Evolutionary conservation across 2,888 invertebrate species (phyloP), one percentile per base, ranked within the genome.

Genomic region (Hofmannophila pseudospretella): DNA sequence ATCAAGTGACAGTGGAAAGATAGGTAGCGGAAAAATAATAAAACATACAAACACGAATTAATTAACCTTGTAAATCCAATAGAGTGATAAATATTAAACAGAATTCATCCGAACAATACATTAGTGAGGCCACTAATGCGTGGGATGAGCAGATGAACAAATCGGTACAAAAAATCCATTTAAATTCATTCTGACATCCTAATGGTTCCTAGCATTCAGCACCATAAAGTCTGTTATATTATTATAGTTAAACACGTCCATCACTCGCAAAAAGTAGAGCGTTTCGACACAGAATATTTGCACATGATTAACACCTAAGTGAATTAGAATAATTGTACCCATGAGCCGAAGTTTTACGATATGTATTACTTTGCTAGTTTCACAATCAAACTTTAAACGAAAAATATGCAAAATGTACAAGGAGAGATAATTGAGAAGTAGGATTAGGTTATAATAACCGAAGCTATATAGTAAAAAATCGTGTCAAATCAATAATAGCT

Each of bases 31-130:
- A 11, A 30, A 7, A 30, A 14, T 13, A 10, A 30, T 7, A 13
- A 8, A 4, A 11, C n/a, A 30, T 7, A 30, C 16, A 7, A 7
- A n/a, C 16, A 30, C 14, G 4, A 30, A 30, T 11, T 13, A 14
- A 16, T 30, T 30, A 14, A 30, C 30, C 30, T 30, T 16, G 30
- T 30, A 7, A 14, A 14, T 14, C 30, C 14, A 30, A 49, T 51
- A 44, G 42, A 49, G 42, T 39, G 36, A 54, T 52, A 45, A 53
- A 49, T 55, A 16, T 16, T 16, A 22, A 23, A n/a, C 23, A 23
- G n/a, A 23, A 23, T n/a, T 33, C 34, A 52, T 41, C 42, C 40
- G 39, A 52, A 52, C 47, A 52, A 54, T 58, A 62, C 54, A 53
- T 54, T 37, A 45, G 41, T 27, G n/a, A 27, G 43, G 38, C 42